Evolutionary conservation across 2,797 vertebrate species (phyloP), one percentile per base, ranked within the genome.

Genomic region (Chaunax sp.): DNA sequence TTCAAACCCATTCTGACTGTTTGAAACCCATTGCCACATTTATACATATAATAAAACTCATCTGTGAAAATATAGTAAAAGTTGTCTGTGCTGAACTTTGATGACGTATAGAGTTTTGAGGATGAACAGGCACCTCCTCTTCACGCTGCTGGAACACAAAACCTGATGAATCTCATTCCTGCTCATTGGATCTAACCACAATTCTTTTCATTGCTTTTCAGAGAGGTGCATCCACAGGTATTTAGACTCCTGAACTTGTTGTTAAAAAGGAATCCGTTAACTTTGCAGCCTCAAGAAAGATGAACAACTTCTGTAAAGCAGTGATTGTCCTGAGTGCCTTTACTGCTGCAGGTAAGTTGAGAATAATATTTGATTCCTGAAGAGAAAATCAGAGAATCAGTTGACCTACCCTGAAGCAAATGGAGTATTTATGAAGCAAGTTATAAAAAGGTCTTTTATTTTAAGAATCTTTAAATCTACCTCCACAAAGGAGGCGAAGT

Each of bases 271-370:
- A 30, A 41, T 12, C 15, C 0, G 0, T n/a, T 51, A 10, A 51
- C n/a, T 10, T 25, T 1, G 0, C 26, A 12, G 55, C 4, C 1
- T 0, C 0, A 8, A 20, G 5, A 46, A 74, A 2, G 0, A 89
- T 88, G 83, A 77, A 43, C n/a, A 68, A 33, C 18, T 16, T 78
- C 35, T 89, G 58, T 60, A 90, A 72, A 73, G 63, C 50, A 1
- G n/a, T 58, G 13, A 22, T 70, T 33, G 5, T 85, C 13, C 67
- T 91, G 65, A 25, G 57, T 8, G 72, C 56, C 5, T 51, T 81
- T 16, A 47, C 84, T 1, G 28, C 76, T 13, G 71, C 67, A 14
- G 80, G 85, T 87, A 41, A 77, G 82, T 59, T 51, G 18, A 53
- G 2, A 57, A 45, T 22, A 35, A 40, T 18, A 2, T 44, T 7